A percentile compares a stretch with the other conserved stretches of the same genome.
phyloP scores from a whole-genome alignment of 1,140 invertebrate species.

The Varroa destructor region DNA sequence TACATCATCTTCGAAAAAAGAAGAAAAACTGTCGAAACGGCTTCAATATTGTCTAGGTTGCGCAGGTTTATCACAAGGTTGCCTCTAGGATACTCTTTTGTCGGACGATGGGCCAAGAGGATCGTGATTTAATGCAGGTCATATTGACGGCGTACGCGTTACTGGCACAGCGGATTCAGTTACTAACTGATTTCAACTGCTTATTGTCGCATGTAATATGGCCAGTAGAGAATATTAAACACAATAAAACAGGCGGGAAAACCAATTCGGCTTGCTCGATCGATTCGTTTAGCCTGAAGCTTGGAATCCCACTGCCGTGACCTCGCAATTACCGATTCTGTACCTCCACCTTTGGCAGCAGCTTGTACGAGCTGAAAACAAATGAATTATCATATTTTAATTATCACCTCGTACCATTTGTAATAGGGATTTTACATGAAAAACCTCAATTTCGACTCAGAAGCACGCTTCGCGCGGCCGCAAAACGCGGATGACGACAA shows the following conservation, averaged over 20 bases:
- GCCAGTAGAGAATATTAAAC: constrained; percentile 47
- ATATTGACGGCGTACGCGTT: too few relatives aligned
- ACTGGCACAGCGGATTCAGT: neutral
- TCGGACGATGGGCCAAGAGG: too few relatives aligned
- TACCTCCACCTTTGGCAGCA: constrained; percentile 31
- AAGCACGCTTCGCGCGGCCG: too few relatives aligned
- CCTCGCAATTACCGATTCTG: constrained; percentile 30
- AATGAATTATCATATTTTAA: constrained; percentile 1
- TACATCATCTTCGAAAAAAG: too few relatives aligned
- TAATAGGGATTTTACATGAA: constrained; percentile 32
- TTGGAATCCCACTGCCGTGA: constrained; percentile 31
- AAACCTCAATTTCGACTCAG: constrained; percentile 12
- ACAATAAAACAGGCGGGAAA: constrained; percentile 45
- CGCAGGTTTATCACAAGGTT: too few relatives aligned
- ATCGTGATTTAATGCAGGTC: too few relatives aligned
- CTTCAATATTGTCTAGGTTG: too few relatives aligned
- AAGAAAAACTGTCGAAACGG: too few relatives aligned
- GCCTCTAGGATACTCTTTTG: too few relatives aligned
- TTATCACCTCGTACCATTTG: constrained; percentile 30
- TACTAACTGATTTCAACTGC: neutral
- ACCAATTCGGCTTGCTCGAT: constrained; percentile 43
- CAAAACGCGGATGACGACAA: too few relatives aligned
- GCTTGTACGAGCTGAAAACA: constrained; percentile 33
- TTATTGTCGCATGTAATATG: constrained; percentile 39
- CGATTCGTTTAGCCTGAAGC: constrained; percentile 40